These are phyloP conservation scores for Pteropus rufus DNA, from an alignment of 2,797 vertebrate species.

Conservation along the genomic window DNA sequence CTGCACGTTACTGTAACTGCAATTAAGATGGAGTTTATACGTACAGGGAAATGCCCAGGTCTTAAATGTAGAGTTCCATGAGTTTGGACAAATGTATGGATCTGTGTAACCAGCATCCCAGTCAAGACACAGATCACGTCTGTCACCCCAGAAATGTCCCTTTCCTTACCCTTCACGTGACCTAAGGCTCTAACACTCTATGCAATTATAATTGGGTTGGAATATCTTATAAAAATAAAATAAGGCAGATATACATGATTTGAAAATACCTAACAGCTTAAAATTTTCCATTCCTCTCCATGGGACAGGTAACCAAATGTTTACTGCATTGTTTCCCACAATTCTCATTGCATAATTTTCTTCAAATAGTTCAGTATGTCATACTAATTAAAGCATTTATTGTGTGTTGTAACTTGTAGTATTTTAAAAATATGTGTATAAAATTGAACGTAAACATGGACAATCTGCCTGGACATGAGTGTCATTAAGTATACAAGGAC, in stretches of 20 bases:
- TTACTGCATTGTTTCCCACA: neutral
- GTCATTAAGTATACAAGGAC: neutral
- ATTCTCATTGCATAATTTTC: neutral
- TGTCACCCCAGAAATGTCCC: neutral
- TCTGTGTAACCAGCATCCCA: neutral
- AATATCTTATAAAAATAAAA: neutral
- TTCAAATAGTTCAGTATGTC: neutral
- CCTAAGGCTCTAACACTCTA: neutral
- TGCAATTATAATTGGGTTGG: neutral
- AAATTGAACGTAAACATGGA: neutral
- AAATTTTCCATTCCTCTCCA: neutral
- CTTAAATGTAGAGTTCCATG: neutral
- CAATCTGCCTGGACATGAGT: neutral
- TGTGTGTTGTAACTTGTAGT: neutral
- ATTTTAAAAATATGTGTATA: neutral
- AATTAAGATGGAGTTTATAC: neutral
- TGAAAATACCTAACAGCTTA: neutral
- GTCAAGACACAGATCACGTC: neutral
- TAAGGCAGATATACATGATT: neutral
- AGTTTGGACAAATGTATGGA: neutral
- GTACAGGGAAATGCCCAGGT: neutral
- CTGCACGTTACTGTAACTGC: neutral
- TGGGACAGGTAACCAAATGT: neutral
- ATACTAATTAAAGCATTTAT: neutral
- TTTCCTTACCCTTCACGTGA: neutral